A percentile compares a stretch with the other conserved stretches of the same genome.
phyloP scores from a whole-genome alignment of 2,888 invertebrate species.

The Spodoptera picta region DNA sequence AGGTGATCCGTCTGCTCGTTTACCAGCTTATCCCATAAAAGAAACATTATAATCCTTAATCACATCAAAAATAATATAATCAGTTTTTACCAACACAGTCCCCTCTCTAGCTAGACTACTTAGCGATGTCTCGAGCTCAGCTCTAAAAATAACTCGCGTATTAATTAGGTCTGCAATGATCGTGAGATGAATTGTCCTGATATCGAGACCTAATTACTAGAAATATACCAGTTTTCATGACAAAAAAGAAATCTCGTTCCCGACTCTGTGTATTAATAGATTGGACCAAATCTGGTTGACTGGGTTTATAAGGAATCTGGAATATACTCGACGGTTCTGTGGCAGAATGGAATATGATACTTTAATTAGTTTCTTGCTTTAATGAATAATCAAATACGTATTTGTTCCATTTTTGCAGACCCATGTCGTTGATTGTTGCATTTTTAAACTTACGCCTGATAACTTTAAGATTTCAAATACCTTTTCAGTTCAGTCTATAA shows the following conservation, averaged over 20 bases:
- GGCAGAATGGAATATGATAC: slow-evolving; percentile 15
- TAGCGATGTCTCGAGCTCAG: slow-evolving; percentile 9
- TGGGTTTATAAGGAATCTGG: slow-evolving; percentile 7
- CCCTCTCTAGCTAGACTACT: slow-evolving; percentile 6
- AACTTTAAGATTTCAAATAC: no score
- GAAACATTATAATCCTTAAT: no score
- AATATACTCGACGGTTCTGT: not conserved
- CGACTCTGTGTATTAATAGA: slow-evolving; percentile 37
- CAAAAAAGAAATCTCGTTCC: slow-evolving; percentile 34
- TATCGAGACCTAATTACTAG: slow-evolving; percentile 55
- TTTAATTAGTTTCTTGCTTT: no score
- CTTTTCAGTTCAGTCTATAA: no score
- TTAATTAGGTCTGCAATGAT: slow-evolving; percentile 58
- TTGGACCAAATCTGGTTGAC: slow-evolving; percentile 27
- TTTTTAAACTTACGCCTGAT: no score
- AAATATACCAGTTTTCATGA: slow-evolving; percentile 53
- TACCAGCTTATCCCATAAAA: no score
- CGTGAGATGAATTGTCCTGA: slow-evolving; percentile 58
- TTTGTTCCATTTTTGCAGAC: no score
- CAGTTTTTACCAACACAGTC: slow-evolving; percentile 7
- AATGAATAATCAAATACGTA: no score
- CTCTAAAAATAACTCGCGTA: slow-evolving; percentile 53
- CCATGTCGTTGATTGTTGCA: no score
- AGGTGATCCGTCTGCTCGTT: no score
- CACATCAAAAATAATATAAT: no score